Evolutionary conservation across 2,113 vertebrate species (phyloP), one percentile per base, ranked within the genome.

Genomic region (Vanacampus margaritifer): DNA sequence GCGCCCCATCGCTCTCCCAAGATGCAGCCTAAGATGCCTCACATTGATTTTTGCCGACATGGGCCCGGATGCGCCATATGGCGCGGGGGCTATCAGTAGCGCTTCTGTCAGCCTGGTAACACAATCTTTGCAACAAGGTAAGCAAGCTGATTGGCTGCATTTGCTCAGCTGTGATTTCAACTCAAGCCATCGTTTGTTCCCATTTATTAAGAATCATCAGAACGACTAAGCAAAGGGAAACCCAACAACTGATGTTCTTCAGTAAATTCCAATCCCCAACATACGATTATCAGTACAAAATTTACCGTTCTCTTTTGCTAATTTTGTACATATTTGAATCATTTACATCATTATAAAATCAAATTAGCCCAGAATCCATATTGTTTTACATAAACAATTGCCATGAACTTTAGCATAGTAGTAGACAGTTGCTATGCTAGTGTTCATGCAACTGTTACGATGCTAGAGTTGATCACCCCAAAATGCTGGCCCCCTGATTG

Each of bases 11-110:
- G 26, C 13, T 57, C 54, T 57, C 54, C 54, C 36, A 61, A 39
- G 59, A 61, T 41, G 35, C 35, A n/a, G 28, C 19, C 58, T n/a
- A n/a, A 62, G 59, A 41, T 23, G 59, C 37, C 26, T 26, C 37
- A 13, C 54, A 57, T 57, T 32, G 54, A 57, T 57, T 57, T 57
- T 17, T 57, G 26, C 26, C 26, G 26, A 57, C 54, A 57, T 26
- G 51, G 24, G n/a, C 23, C 58, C n/a, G 35, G 23, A 54, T 17
- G 60, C 23, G 4, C 60, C 60, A 62, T 62, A 43, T 62, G 60
- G 60, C 60, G n/a, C 9, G 6, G 24, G 37, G 24, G 37, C 59
- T 62, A 62, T 62, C 60, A 62, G 60, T 23, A 14, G 60, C 60
- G 37, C 23, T 19, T 13, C 37, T 45, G 60, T 62, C 60, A 10